A percentile compares a stretch with the other conserved stretches of the same genome.
Conservation (phyloP, 2,113 vertebrate species). For the Gallinago media region DNA sequence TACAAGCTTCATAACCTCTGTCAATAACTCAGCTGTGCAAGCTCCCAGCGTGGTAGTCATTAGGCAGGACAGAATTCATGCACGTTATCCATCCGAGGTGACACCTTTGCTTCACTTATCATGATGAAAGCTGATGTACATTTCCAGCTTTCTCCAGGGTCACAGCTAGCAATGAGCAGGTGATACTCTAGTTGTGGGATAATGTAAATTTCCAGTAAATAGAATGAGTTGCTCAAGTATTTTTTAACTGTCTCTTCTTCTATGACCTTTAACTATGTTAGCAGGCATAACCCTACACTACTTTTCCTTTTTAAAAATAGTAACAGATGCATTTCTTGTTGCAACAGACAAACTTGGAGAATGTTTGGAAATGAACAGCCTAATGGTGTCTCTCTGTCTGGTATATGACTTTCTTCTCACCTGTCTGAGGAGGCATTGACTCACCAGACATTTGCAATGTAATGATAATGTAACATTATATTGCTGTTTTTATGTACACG, state of each 20-base stretch:
- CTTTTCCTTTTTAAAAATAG: neutral
- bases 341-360: neutral
- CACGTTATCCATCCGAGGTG: neutral
- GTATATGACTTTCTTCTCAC: neutral
- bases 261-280: neutral
- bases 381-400: neutral
- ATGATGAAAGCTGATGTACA: neutral
- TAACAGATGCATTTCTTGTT: neutral
- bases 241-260: neutral
- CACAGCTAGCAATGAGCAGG: neutral
- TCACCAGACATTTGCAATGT: neutral
- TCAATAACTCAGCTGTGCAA: accelerated
- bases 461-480: neutral
- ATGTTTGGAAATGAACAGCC: neutral
- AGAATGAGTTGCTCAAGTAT: neutral
- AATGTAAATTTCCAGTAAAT: neutral
- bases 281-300: neutral
- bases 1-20: neutral
- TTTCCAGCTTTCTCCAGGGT: neutral
- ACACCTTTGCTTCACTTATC: neutral
- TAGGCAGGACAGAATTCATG: neutral
- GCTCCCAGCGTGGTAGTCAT: neutral
- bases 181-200: neutral
- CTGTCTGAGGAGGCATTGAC: neutral
- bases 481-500: neutral